A percentile compares a stretch with the other conserved stretches of the same genome.
Conservation (phyloP, 2,113 vertebrate genomes). For the Oncorhynchus kisutch region DNA sequence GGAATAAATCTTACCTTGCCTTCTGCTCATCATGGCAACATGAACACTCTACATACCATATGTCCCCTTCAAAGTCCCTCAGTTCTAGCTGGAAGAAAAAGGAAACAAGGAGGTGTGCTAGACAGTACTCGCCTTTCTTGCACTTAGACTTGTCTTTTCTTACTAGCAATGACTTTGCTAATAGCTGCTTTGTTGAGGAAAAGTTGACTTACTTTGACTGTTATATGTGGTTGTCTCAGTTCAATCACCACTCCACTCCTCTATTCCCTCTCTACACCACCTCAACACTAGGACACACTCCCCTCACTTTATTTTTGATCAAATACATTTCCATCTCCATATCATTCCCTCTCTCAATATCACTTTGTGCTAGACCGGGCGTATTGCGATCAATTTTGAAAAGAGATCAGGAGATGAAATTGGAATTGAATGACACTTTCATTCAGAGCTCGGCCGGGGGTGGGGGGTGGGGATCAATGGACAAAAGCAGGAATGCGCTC, state of each 20-base stretch:
- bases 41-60: no score
- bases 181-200: no score
- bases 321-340: constrained; percentile 69
- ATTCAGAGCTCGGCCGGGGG: constrained; percentile 5
- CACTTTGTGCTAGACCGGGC: constrained; percentile 31
- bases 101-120: no score
- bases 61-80: no score
- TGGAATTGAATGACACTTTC: constrained; percentile 62
- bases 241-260: constrained; percentile 17
- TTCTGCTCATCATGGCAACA: no score
- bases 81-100: no score
- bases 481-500: constrained; percentile 27
- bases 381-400: constrained; percentile 61
- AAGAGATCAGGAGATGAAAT: constrained; percentile 64
- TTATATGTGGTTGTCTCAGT: neutral
- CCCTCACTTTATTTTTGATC: constrained; percentile 15
- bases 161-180: no score
- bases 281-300: constrained; percentile 10
- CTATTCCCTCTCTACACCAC: constrained; percentile 10
- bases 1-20: no score
- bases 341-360: constrained; percentile 56
- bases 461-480: constrained; percentile 53
- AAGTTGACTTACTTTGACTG: no score
- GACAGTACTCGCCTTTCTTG: no score
- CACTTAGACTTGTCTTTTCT: no score